Percentiles rank a stretch among this genome's conserved stretches.
phyloP scores from a whole-genome alignment of 1,140 invertebrate species.

The Aplysia californica region DNA sequence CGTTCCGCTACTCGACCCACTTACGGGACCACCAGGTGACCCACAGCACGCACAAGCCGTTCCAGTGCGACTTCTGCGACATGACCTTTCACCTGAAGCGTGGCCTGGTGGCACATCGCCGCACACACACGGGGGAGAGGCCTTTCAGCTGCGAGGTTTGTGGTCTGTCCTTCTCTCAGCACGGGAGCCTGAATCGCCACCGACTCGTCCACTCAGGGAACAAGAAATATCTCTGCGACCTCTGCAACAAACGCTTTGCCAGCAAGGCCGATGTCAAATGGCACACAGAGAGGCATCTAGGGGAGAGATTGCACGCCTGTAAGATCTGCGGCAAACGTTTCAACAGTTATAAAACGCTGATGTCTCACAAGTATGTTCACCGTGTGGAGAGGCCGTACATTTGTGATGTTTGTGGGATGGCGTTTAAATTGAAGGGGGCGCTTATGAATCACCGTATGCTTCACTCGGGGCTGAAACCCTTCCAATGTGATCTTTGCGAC shows the following conservation, averaged over 20 bases:
- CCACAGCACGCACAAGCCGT: no score
- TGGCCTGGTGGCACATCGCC: neutral
- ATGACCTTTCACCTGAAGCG: neutral
- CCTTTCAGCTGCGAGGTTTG: neutral
- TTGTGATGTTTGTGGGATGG: conserved; percentile 41
- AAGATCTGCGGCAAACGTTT: conserved; percentile 45
- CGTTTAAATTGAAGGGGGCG: conserved; percentile 37
- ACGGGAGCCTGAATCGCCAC: conserved; percentile 84
- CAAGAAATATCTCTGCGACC: conserved; percentile 70
- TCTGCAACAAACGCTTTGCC: conserved; percentile 86
- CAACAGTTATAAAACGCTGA: conserved; percentile 36
- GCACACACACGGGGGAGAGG: neutral
- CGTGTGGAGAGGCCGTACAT: conserved; percentile 41
- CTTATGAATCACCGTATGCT: conserved; percentile 38
- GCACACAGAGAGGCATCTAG: neutral
- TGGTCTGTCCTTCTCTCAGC: conserved; percentile 78
- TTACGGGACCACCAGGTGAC: no score
- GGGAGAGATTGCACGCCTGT: conserved; percentile 18
- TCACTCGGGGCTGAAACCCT: conserved; percentile 44
- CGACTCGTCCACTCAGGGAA: neutral
- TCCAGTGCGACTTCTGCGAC: neutral
- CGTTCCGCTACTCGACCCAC: no score
- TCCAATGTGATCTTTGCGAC: conserved; percentile 45
- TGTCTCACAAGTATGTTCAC: conserved; percentile 39
- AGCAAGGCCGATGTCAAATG: neutral